Evolutionary conservation across 2,113 vertebrate species (phyloP).

Genomic region (Anser brachyrhynchus): DNA sequence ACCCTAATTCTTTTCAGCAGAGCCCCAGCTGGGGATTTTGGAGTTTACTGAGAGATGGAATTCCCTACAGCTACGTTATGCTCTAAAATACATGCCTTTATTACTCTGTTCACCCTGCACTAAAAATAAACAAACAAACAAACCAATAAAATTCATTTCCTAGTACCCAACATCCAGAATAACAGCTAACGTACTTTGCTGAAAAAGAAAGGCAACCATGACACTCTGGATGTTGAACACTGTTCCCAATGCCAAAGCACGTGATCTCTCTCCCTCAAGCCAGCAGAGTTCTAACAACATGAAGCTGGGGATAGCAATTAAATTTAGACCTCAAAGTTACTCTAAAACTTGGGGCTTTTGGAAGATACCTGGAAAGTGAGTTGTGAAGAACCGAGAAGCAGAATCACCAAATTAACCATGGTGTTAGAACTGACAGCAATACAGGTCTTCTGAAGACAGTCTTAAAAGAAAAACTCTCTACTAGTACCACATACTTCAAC

Average conservation of each 20-base stretch:
- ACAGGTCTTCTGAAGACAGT: background rate
- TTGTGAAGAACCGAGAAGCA: background rate
- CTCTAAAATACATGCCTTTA: background rate
- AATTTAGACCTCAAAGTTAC: background rate
- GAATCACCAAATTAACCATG: background rate
- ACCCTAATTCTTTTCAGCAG: background rate
- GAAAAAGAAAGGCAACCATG: background rate
- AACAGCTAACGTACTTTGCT: background rate
- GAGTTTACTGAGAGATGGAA: background rate
- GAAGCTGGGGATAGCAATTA: background rate
- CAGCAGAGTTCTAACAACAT: background rate
- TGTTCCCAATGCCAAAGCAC: background rate
- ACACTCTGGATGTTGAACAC: background rate
- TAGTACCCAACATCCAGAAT: background rate
- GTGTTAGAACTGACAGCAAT: background rate
- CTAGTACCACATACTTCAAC: background rate
- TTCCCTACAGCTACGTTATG: background rate
- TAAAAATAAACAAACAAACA: background rate
- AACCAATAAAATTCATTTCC: background rate
- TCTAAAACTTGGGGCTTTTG: background rate
- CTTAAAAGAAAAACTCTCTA: background rate
- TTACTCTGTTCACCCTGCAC: background rate
- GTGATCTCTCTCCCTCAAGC: background rate
- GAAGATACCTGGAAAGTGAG: background rate
- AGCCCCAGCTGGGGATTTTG: background rate